phyloP scores from a whole-genome alignment of 2,888 invertebrate species.

The Pilophorus perplexus region DNA sequence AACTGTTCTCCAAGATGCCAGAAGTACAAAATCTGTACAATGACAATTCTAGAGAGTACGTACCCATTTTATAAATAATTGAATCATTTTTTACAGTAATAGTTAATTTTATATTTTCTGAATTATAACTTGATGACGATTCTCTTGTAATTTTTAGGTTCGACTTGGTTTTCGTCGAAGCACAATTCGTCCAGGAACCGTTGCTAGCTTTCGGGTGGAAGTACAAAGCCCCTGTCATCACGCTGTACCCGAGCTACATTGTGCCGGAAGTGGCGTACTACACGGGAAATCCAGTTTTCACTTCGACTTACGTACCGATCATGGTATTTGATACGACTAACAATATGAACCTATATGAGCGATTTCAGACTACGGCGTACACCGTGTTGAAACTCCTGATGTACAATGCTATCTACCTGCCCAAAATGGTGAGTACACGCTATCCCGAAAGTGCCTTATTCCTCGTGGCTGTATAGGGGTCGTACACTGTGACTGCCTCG shows the following conservation, averaged over 20 bases:
- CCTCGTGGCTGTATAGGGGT: too few relatives aligned
- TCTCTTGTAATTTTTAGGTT: conserved; percentile 19
- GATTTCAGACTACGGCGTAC: conserved; percentile 33
- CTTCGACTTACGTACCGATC: conserved; percentile 41
- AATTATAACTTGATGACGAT: neutral
- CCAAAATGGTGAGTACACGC: conserved; percentile 38
- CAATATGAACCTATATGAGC: conserved; percentile 41
- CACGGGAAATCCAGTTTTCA: conserved; percentile 42
- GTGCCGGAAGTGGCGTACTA: conserved; percentile 33
- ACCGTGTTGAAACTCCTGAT: conserved; percentile 24
- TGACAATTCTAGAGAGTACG: conserved; percentile 16
- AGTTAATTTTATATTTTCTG: neutral
- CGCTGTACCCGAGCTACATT: neutral
- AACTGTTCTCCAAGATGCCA: neutral
- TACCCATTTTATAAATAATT: neutral
- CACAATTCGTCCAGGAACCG: conserved; percentile 45
- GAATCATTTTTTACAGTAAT: neutral
- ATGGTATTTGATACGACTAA: conserved; percentile 28
- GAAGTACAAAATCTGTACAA: neutral
- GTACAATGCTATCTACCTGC: conserved; percentile 39
- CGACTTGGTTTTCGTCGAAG: conserved; percentile 45
- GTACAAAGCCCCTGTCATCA: conserved; percentile 45
- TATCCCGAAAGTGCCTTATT: too few relatives aligned
- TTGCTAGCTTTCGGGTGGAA: conserved; percentile 44
- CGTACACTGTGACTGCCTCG: too few relatives aligned